Conservation (phyloP, 2,888 invertebrate genomes). For the Arrhopalites spinosus region DNA sequence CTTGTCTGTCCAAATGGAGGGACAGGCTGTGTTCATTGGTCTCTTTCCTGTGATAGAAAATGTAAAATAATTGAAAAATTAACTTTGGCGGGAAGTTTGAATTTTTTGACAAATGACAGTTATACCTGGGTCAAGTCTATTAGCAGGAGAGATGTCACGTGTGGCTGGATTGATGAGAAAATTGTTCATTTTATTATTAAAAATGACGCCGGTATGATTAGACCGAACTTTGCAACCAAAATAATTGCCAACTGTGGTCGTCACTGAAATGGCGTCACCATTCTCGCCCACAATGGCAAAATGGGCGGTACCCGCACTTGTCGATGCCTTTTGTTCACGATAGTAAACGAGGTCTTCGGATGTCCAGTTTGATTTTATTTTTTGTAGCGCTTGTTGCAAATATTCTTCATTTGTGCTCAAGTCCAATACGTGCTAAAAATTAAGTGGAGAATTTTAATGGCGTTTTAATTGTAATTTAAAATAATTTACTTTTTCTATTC, state of each 20-base stretch:
- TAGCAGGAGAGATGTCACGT: background rate
- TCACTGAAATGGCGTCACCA: background rate
- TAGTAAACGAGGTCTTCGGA: background rate
- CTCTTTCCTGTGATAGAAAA: background rate
- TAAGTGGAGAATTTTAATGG: background rate
- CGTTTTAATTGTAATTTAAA: background rate
- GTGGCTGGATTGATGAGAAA: background rate
- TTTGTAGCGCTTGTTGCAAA: background rate
- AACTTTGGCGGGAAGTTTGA: no score
- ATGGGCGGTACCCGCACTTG: background rate
- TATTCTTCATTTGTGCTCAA: background rate
- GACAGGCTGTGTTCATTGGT: background rate
- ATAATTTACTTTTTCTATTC: background rate
- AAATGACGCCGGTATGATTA: background rate
- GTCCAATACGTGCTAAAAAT: background rate
- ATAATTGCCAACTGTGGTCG: background rate
- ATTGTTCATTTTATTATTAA: slow-evolving; percentile 5
- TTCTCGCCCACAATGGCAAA: background rate
- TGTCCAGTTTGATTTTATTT: background rate
- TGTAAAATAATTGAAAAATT: no score
- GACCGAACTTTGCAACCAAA: background rate
- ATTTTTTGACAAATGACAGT: no score
- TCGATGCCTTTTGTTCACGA: background rate
- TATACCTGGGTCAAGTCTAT: background rate
- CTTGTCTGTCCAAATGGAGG: background rate